These are phyloP conservation scores for Pyrocephalus nanus DNA, from an alignment of 2,797 vertebrate species.

Conservation along the genomic window DNA sequence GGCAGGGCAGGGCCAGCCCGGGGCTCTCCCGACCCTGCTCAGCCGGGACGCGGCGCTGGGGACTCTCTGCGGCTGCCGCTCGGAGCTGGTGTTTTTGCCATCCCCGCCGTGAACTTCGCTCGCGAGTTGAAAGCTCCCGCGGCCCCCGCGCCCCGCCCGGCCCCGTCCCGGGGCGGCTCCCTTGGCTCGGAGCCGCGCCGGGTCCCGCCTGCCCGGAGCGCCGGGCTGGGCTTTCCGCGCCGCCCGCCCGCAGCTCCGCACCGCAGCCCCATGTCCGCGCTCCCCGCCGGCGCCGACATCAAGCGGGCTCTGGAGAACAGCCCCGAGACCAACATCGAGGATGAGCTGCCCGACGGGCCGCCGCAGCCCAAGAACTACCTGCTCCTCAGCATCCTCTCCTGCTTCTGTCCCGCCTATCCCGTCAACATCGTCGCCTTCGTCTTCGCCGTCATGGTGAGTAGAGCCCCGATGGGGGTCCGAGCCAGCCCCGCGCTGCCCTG, in stretches of 20 bases:
- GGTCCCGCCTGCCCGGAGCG: conserved; percentile 41
- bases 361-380: conserved; percentile 82
- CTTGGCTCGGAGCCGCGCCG: background rate
- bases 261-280: conserved; percentile 77
- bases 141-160: background rate
- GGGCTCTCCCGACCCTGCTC: background rate
- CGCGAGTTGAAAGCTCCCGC: background rate
- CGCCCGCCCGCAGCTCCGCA: conserved; percentile 20
- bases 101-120: background rate
- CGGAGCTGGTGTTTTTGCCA: fast-evolving
- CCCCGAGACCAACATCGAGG: conserved; percentile 74
- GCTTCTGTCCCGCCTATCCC: conserved; percentile 92
- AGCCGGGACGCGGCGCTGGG: background rate
- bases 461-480: background rate
- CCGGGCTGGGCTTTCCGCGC: background rate
- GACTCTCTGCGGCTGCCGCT: background rate
- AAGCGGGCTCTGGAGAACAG: conserved; percentile 80
- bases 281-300: conserved; percentile 67
- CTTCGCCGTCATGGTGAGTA: conserved; percentile 90
- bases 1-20: background rate
- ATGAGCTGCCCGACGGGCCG: conserved; percentile 71
- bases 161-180: conserved; percentile 3
- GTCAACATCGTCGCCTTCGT: conserved; percentile 90
- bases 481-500: background rate
- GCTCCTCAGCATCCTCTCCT: conserved; percentile 85